These are phyloP conservation scores for Panthera tigris DNA, from an alignment of 2,113 vertebrate genomes.

Conservation along the genomic window DNA sequence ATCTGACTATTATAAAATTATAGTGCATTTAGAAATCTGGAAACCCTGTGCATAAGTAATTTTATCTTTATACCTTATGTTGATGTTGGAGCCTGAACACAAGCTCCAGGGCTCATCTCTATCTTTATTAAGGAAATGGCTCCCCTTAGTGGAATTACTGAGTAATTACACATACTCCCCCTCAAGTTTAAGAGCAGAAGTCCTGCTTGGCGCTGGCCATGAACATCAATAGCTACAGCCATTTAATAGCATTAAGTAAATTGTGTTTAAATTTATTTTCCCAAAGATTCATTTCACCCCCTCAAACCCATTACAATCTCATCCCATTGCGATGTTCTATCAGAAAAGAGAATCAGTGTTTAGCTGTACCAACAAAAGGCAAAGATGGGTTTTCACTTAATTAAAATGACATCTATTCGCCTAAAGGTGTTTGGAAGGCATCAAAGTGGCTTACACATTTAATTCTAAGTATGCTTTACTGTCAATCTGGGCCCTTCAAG, in stretches of 20 bases:
- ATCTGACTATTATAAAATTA: neutral
- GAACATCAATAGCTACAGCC: neutral
- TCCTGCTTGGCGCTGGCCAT: rapidly evolving
- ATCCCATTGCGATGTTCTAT: neutral
- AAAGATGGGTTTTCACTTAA: neutral
- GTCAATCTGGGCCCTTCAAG: neutral
- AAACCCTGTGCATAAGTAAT: neutral
- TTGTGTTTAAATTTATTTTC: neutral
- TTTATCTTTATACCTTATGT: neutral
- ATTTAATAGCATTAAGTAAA: conserved; percentile 1
- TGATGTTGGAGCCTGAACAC: neutral
- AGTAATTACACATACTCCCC: neutral
- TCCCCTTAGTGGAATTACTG: conserved; percentile 77
- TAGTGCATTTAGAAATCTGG: neutral
- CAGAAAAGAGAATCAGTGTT: neutral
- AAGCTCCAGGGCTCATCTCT: rapidly evolving
- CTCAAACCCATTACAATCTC: neutral
- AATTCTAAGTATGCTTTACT: neutral
- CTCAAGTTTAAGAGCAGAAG: neutral
- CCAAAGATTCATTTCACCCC: neutral
- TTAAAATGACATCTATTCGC: neutral
- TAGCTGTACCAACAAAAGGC: neutral
- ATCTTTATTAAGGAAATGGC: conserved; percentile 69
- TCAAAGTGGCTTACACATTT: neutral
- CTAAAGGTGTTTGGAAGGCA: neutral